Evolutionary conservation across 2,797 vertebrate species (phyloP).

Genomic region (Micrastur ruficollis): DNA sequence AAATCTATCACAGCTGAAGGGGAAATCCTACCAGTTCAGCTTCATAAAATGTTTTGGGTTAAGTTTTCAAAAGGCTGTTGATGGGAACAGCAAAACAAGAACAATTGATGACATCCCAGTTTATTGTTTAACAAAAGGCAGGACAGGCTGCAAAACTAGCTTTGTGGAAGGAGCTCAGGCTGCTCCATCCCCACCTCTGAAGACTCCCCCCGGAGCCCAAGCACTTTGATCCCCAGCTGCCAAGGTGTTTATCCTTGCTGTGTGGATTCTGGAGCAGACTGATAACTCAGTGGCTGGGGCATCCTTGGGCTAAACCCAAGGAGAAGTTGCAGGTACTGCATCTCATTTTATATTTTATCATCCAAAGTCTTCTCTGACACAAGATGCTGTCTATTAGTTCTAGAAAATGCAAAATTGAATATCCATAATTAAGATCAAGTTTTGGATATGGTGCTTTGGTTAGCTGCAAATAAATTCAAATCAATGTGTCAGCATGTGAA

Average conservation of each 20-base stretch:
- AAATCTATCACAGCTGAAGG: neutral
- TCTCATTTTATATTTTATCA: neutral
- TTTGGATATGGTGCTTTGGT: neutral
- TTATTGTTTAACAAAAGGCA: neutral
- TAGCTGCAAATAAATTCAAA: neutral
- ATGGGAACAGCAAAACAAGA: neutral
- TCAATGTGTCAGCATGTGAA: neutral
- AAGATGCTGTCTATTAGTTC: neutral
- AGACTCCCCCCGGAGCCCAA: neutral
- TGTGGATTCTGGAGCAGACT: neutral
- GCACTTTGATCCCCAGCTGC: neutral
- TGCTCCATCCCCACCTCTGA: neutral
- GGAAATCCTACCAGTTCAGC: neutral
- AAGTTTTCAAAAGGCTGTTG: neutral
- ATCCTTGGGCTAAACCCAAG: neutral
- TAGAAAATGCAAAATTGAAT: neutral
- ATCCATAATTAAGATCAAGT: neutral
- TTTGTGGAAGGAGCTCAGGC: neutral
- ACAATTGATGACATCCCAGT: neutral
- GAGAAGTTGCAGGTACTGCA: neutral
- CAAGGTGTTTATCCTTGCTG: neutral
- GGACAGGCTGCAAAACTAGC: neutral
- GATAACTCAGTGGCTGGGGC: neutral
- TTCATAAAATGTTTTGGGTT: neutral
- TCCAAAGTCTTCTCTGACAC: neutral